phyloP scores from a whole-genome alignment of 35 echinoderm and acorn worm species.

The Acanthaster planci region DNA sequence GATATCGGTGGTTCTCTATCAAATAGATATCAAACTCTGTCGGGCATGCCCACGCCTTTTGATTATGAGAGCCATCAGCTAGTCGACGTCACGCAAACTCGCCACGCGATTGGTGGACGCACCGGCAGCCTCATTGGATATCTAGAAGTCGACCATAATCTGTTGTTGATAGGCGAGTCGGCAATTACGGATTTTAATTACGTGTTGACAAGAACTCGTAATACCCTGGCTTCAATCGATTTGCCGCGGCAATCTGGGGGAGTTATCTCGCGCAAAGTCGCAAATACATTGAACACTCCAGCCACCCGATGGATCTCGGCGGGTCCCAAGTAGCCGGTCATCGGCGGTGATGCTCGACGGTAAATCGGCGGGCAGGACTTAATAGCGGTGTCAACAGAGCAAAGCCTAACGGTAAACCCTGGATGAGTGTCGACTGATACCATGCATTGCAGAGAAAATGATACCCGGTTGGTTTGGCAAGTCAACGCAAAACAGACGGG shows the following conservation, averaged over 20 bases:
- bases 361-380: too few species aligned
- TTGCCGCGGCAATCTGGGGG: not conserved
- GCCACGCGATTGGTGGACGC: conserved; percentile 47
- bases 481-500: too few species aligned
- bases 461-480: not conserved
- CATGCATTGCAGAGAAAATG: not conserved
- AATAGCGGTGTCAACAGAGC: conserved; percentile 1
- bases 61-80: not conserved
- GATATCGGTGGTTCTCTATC: not conserved
- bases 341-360: too few species aligned
- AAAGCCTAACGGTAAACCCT: not conserved
- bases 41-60: conserved; percentile 21
- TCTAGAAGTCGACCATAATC: conserved; percentile 54
- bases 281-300: not conserved
- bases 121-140: conserved; percentile 30
- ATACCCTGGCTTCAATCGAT: conserved; percentile 11
- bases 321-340: too few species aligned
- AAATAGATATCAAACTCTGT: not conserved
- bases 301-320: too few species aligned
- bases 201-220: conserved; percentile 59
- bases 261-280: not conserved
- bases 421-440: not conserved
- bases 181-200: conserved; percentile 78
- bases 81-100: conserved; percentile 7
- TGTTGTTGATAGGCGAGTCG: conserved; percentile 49